Percentiles rank a stretch among this genome's conserved stretches.
Evolutionary conservation across 2,888 invertebrate species (phyloP).

Genomic region (Schizaphis graminum): DNA sequence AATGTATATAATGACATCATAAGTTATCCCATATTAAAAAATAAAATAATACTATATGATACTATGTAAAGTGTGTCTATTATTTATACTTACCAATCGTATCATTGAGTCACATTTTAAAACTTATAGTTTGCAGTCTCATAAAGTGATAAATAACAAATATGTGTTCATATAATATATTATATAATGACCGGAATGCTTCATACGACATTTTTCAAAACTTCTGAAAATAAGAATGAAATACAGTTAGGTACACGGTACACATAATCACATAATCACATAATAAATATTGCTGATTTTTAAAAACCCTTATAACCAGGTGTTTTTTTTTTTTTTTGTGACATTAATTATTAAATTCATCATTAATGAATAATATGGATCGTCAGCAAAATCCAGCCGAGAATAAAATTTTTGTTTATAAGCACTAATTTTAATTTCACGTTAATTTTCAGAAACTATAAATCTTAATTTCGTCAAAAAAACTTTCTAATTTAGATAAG

Average conservation of each 20-base stretch:
- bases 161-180: not conserved
- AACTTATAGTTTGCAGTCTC: not conserved
- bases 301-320: not conserved
- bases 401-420: conserved; percentile 14
- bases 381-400: conserved; percentile 24
- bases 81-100: not conserved
- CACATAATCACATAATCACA: not conserved
- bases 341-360: not conserved
- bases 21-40: not conserved
- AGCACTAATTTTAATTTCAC: not conserved
- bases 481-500: conserved; percentile 39
- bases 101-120: not conserved
- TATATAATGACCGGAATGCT: not conserved
- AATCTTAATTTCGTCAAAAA: conserved; percentile 29
- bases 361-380: conserved; percentile 29
- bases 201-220: not conserved
- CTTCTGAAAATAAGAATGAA: not conserved
- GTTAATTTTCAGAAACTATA: not conserved
- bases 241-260: not conserved
- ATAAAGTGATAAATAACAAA: not conserved
- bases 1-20: not conserved
- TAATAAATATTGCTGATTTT: conserved; percentile 17
- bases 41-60: not conserved
- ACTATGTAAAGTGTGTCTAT: not conserved
- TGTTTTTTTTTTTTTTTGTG: not conserved